phyloP scores from a whole-genome alignment of 1,140 invertebrate genomes.

The Lucilia cuprina region DNA sequence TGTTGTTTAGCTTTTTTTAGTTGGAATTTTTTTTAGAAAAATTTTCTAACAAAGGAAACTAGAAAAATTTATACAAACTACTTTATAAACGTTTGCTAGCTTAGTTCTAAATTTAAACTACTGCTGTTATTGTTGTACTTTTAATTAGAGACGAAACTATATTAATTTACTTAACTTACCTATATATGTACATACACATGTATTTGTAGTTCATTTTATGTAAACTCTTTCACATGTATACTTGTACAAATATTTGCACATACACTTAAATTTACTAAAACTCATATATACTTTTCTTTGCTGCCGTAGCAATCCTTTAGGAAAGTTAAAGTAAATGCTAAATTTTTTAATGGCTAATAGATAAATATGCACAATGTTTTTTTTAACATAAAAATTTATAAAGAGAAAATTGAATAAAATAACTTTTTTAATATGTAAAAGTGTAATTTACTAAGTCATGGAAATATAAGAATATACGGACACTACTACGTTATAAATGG shows the following conservation, averaged over 20 bases:
- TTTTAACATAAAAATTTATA: not conserved
- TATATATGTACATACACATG: not conserved
- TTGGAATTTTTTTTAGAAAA: no score
- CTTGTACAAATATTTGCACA: not conserved
- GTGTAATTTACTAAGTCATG: no score
- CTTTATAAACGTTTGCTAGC: no score
- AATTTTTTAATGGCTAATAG: not conserved
- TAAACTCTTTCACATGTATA: not conserved
- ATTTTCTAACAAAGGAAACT: no score
- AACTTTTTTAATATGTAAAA: not conserved
- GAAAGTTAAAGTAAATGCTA: not conserved
- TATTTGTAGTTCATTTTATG: not conserved
- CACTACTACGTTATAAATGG: no score
- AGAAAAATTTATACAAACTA: no score
- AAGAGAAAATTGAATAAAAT: not conserved
- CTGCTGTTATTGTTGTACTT: not conserved
- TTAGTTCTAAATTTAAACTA: no score
- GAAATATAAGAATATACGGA: no score
- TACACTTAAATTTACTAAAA: not conserved
- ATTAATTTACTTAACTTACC: slow-evolving; percentile 12
- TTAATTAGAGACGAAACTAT: not conserved
- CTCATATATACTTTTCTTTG: not conserved
- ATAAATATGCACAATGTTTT: not conserved
- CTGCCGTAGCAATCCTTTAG: not conserved
- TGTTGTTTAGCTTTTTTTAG: not conserved